A percentile compares a stretch with the other conserved stretches of the same genome.
These are phyloP conservation scores for Drosophila anomelani DNA, from an alignment of 2,888 invertebrate genomes.

Conservation along the genomic window DNA sequence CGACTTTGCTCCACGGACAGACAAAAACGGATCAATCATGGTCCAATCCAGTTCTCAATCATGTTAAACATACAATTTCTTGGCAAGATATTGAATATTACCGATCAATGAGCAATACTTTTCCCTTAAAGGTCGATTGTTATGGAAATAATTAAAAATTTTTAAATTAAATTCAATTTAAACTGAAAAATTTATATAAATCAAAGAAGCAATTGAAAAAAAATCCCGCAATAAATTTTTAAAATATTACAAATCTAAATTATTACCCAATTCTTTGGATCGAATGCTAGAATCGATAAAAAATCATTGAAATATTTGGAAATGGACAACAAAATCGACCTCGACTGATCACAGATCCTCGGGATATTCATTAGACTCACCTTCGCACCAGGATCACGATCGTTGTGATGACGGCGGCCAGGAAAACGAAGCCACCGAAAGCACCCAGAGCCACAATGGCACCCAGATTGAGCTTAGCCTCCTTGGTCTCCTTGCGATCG, in stretches of 20 bases:
- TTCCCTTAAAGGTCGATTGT: not conserved
- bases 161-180: not conserved
- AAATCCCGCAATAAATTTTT: not conserved
- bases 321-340: slow-evolving; percentile 27
- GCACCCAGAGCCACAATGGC: slow-evolving; percentile 95
- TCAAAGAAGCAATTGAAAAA: too few species aligned
- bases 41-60: slow-evolving; percentile 1
- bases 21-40: slow-evolving; percentile 4
- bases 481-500: slow-evolving; percentile 86
- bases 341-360: slow-evolving; percentile 10
- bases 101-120: not conserved
- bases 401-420: slow-evolving; percentile 95
- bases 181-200: not conserved
- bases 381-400: slow-evolving; percentile 94
- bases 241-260: not conserved
- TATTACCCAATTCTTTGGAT: not conserved
- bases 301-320: not conserved
- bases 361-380: slow-evolving; percentile 85
- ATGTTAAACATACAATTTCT: not conserved
- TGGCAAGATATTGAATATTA: not conserved
- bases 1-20: slow-evolving; percentile 30
- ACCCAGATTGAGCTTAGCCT: slow-evolving; percentile 91
- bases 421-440: slow-evolving; percentile 95
- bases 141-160: not conserved
- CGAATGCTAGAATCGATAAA: not conserved